These are phyloP conservation scores for Caerostris extrusa DNA, from an alignment of 1,140 invertebrate genomes.

Conservation along the genomic window DNA sequence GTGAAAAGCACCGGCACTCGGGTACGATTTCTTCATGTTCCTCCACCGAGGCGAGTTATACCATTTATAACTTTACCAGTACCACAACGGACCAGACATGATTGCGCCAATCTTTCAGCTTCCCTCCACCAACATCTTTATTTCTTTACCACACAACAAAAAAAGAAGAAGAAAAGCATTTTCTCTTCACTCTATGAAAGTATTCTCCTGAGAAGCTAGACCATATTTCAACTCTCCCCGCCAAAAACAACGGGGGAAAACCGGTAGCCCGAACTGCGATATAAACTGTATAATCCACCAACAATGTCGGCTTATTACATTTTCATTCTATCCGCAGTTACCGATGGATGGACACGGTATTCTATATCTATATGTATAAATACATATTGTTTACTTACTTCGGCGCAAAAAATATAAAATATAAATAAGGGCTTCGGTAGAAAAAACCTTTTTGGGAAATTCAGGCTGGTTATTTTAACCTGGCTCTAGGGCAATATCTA, in stretches of 20 bases:
- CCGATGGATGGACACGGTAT: background rate
- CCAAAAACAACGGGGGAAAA: background rate
- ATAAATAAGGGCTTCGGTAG: background rate
- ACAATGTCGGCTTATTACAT: slow-evolving; percentile 54
- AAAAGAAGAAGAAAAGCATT: background rate
- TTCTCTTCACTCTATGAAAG: background rate
- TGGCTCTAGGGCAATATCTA: slow-evolving; percentile 38
- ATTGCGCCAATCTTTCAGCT: background rate
- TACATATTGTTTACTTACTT: background rate
- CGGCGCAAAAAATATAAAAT: background rate
- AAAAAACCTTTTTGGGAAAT: background rate
- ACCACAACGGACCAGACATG: background rate
- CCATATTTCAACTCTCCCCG: slow-evolving; percentile 25
- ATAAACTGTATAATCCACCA: slow-evolving; percentile 57
- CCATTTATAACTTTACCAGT: background rate
- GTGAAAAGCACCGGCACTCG: background rate
- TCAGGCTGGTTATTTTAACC: slow-evolving; percentile 28
- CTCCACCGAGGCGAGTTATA: background rate
- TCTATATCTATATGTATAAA: slow-evolving; percentile 34
- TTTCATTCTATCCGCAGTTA: slow-evolving; percentile 35
- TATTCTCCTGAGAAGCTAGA: background rate
- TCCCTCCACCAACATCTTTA: background rate
- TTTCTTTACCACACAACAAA: background rate
- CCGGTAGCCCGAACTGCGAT: slow-evolving; percentile 2
- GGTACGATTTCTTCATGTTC: background rate